Evolutionary conservation across 2,797 vertebrate species (phyloP).

Genomic region (Lophotriccus pileatus): DNA sequence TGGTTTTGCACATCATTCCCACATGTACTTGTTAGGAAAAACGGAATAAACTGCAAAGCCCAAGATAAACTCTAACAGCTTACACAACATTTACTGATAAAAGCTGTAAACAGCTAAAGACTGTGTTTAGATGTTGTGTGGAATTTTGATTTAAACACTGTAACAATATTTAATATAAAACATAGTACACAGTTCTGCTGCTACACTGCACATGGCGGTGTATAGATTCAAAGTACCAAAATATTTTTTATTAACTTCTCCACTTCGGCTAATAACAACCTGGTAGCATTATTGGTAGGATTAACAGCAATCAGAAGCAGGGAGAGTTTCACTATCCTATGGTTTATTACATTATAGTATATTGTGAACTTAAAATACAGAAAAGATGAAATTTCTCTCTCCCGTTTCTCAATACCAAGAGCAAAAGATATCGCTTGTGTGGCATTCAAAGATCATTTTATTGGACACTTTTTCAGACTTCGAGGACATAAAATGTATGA

Average conservation of each 20-base stretch:
- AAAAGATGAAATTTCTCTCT: background rate
- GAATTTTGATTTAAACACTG: conserved; percentile 3
- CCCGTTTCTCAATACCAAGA: background rate
- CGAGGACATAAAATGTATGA: background rate
- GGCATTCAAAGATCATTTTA: background rate
- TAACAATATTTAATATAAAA: background rate
- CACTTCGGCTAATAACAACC: background rate
- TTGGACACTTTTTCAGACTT: background rate
- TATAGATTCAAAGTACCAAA: background rate
- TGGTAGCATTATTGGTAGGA: background rate
- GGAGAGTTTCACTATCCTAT: background rate
- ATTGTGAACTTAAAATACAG: background rate
- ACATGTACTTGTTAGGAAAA: background rate
- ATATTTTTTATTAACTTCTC: background rate
- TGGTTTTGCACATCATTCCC: background rate
- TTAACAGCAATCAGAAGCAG: background rate
- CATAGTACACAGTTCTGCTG: background rate
- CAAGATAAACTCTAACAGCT: background rate
- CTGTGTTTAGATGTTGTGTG: background rate
- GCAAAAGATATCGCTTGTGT: background rate
- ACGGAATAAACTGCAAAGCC: background rate
- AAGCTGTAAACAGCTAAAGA: background rate
- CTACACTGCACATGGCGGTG: background rate
- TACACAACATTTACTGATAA: background rate
- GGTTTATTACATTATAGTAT: background rate